These are phyloP conservation scores for Eulemur coronatus DNA, from an alignment of 2,797 vertebrate genomes.

Conservation along the genomic window DNA sequence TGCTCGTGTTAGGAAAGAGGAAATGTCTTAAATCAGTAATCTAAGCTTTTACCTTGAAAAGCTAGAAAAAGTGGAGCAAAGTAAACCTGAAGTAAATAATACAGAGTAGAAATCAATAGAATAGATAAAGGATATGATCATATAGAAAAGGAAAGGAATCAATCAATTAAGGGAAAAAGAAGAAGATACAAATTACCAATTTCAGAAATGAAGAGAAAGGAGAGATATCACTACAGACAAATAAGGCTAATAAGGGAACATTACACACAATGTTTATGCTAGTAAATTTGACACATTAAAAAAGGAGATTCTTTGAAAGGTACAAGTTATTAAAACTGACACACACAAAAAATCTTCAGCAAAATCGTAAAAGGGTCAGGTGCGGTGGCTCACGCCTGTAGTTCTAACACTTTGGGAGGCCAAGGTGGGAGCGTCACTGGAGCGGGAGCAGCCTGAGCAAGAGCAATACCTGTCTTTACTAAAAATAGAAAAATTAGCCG, in stretches of 20 bases:
- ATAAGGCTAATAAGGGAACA: background rate
- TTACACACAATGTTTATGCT: background rate
- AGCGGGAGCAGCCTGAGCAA: too few species aligned
- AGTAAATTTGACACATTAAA: background rate
- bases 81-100: background rate
- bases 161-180: background rate
- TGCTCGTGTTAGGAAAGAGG: background rate
- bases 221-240: background rate
- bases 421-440: too few species aligned
- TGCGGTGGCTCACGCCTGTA: too few species aligned
- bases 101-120: background rate
- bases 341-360: background rate
- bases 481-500: too few species aligned
- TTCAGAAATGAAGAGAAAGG: background rate
- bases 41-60: background rate
- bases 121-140: background rate
- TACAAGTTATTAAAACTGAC: background rate
- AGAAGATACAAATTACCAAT: background rate
- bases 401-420: too few species aligned
- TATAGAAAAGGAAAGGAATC: too few species aligned
- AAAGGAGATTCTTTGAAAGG: background rate
- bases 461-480: too few species aligned
- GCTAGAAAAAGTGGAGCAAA: background rate
- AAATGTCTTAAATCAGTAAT: background rate
- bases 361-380: too few species aligned